Conservation (phyloP, 2,888 invertebrate genomes). For the Acrobasis repandana region DNA sequence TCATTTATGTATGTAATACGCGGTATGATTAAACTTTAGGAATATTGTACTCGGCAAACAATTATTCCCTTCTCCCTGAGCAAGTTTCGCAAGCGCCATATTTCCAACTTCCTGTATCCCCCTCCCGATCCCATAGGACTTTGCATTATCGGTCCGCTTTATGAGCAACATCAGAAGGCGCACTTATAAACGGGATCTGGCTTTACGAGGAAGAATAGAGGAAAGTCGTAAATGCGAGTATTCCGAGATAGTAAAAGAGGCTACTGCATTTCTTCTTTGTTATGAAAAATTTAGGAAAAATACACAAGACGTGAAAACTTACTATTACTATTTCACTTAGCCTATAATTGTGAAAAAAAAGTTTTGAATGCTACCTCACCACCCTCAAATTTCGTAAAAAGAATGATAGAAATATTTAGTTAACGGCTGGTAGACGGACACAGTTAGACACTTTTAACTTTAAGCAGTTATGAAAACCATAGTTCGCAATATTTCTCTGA, state of each 20-base stretch:
- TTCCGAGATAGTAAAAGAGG: neutral
- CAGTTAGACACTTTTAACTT: no score
- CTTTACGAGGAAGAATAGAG: constrained; percentile 53
- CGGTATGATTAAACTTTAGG: neutral
- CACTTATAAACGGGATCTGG: constrained; percentile 60
- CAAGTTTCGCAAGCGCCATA: constrained; percentile 12
- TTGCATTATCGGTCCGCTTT: constrained; percentile 61
- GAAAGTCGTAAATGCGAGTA: constrained; percentile 47
- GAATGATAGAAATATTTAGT: no score
- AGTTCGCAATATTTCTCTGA: no score
- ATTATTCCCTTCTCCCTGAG: constrained; percentile 1
- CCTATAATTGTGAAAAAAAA: no score
- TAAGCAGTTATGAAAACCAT: no score
- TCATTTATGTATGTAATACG: neutral
- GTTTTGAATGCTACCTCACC: no score
- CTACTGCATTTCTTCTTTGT: no score
- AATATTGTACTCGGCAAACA: neutral
- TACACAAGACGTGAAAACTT: no score
- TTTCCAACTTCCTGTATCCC: constrained; percentile 23
- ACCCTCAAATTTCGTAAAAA: no score
- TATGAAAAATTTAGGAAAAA: no score
- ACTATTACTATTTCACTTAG: no score
- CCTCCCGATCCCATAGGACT: constrained; percentile 46
- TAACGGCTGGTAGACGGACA: no score
- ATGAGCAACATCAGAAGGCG: constrained; percentile 60